These are phyloP conservation scores for Melitaea cinxia DNA, from an alignment of 1,140 invertebrate species.

Conservation along the genomic window DNA sequence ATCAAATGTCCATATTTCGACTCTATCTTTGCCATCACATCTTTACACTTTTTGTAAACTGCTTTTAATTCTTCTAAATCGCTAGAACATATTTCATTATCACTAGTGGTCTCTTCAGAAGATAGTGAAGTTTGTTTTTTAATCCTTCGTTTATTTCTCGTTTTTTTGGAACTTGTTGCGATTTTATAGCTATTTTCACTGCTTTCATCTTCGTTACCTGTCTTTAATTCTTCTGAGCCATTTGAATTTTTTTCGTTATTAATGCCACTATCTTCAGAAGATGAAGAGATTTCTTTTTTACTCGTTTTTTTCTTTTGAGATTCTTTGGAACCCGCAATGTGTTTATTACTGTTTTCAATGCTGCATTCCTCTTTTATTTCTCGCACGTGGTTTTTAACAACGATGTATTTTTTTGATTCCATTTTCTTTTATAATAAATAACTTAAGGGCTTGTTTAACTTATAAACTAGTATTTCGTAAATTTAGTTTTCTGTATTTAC, in stretches of 20 bases:
- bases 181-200: no score
- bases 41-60: conserved; percentile 62
- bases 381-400: conserved; percentile 60
- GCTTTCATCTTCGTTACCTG: no score
- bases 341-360: conserved; percentile 1
- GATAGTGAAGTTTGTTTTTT: conserved; percentile 16
- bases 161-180: no score
- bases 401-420: conserved; percentile 49
- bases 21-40: conserved; percentile 64
- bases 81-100: conserved; percentile 36
- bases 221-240: no score
- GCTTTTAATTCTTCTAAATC: conserved; percentile 59
- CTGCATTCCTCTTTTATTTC: conserved; percentile 27
- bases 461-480: no score
- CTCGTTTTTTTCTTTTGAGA: conserved; percentile 13
- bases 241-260: no score
- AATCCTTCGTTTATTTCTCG: no score
- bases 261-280: no score
- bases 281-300: conserved; percentile 15
- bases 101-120: not conserved
- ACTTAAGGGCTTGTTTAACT: conserved; percentile 35
- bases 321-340: conserved; percentile 4
- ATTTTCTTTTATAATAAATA: conserved; percentile 23
- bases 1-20: conserved; percentile 70
- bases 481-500: no score